Evolutionary conservation across 2,797 vertebrate genomes (phyloP), one percentile per base, ranked within the genome.

Genomic region (Rhyacichthys aspro): DNA sequence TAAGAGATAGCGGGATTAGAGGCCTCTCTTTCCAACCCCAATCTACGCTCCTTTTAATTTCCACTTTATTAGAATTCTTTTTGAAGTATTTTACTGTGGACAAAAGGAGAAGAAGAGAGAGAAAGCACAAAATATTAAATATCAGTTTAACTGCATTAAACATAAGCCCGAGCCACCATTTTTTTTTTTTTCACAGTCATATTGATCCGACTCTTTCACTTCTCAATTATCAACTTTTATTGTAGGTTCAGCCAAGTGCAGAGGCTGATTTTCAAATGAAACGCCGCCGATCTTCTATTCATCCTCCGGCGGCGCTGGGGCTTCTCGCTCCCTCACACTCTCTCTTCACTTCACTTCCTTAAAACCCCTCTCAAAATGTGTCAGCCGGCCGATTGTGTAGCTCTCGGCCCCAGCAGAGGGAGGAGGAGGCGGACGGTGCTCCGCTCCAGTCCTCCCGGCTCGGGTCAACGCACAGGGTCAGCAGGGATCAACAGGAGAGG

Each of bases 41-140:
- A 94, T 94, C 94, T 96, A 94, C 91, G 90, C 93, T 95, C 94
- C 94, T 96, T 96, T 98, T 98, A 98, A 99, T 98, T 98, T 98
- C 94, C 92, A 96, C 95, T 98, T 98, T 96, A 99, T 99, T 98
- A 96, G 95, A 97, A 97, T 97, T 98, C 96, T 96, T 98, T 98
- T 98, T 98, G 96, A 98, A 97, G 96, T 97, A 94, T 96, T 98
- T 96, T 94, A 95, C 93, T 92, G 90, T 93, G 95, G 94, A 98
- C 95, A 98, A 98, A 97, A 89, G 94, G 88, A 96, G 94, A 96
- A 92, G 93, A 95, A 94, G 94, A 95, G 94, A 94, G 93, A 94
- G 93, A 97, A 96, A 94, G 95, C 94, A 92, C 94, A 94, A 96
- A 94, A 96, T 98, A 98, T 96, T 98, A 96, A 98, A 98, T 98